These are phyloP conservation scores for Saturnia japonica DNA, from an alignment of 2,888 invertebrate species.

Conservation along the genomic window DNA sequence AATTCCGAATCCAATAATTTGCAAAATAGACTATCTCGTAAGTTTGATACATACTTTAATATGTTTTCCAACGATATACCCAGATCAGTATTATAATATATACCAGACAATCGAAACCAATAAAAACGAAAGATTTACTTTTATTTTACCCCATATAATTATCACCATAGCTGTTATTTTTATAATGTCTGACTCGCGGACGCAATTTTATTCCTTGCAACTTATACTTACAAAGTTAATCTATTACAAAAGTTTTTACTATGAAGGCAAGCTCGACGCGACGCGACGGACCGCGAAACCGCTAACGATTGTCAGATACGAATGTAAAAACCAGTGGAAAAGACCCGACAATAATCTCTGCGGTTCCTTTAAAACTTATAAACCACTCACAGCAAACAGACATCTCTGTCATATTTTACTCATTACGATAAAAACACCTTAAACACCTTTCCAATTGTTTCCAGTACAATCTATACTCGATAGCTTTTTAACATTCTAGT, in stretches of 20 bases:
- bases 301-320: slow-evolving; percentile 46
- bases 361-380: slow-evolving; percentile 26
- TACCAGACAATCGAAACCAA: too few species aligned
- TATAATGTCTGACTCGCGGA: neutral
- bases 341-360: slow-evolving; percentile 36
- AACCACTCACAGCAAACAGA: slow-evolving; percentile 4
- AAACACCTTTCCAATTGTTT: slow-evolving; percentile 3
- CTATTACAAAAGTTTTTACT: slow-evolving; percentile 2
- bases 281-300: slow-evolving; percentile 56
- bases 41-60: too few species aligned
- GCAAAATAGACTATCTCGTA: too few species aligned
- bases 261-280: slow-evolving; percentile 29
- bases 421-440: neutral
- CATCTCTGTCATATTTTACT: neutral
- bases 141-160: neutral
- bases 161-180: neutral
- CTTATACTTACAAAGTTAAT: neutral
- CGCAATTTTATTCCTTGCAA: neutral
- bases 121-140: too few species aligned
- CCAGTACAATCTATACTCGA: neutral
- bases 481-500: neutral
- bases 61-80: too few species aligned
- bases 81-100: too few species aligned
- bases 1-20: too few species aligned
- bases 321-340: slow-evolving; percentile 43